Evolutionary conservation across 2,113 vertebrate genomes (phyloP).

Genomic region (Electrona antarctica): DNA sequence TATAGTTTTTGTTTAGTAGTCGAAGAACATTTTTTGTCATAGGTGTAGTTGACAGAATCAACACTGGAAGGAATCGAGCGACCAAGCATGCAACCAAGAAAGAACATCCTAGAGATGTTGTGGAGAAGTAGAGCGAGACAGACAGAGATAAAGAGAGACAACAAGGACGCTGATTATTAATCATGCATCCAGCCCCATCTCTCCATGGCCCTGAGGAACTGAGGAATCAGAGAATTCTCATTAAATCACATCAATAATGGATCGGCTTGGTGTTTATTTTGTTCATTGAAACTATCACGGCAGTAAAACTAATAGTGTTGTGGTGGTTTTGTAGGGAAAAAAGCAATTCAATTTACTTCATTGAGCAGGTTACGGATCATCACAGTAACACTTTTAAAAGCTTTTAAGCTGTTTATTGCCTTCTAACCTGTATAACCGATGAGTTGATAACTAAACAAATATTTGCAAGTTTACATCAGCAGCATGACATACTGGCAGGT

Average conservation of each 20-base stretch:
- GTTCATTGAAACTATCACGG: slow-evolving; percentile 8
- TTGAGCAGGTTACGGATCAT: not conserved
- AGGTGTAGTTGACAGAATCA: not conserved
- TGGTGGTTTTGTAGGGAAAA: not conserved
- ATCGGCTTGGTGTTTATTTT: slow-evolving; percentile 19
- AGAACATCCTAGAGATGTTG: not conserved
- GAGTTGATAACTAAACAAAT: not conserved
- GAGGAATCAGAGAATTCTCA: slow-evolving; percentile 20
- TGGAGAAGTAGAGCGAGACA: slow-evolving; percentile 4
- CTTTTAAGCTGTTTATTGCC: not conserved
- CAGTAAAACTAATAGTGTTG: slow-evolving; percentile 3
- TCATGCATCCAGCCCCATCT: not conserved
- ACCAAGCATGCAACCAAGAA: no score
- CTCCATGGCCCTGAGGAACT: not conserved
- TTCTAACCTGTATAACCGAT: not conserved
- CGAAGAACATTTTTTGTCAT: no score
- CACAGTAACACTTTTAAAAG: not conserved
- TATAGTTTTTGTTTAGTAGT: no score
- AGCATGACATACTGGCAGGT: slow-evolving; percentile 13
- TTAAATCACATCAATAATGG: slow-evolving; percentile 47
- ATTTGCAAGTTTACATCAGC: slow-evolving; percentile 28
- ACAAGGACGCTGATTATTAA: slow-evolving; percentile 8
- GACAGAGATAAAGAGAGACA: slow-evolving; percentile 7
- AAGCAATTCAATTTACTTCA: slow-evolving; percentile 3
- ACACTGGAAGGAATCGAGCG: not conserved